Evolutionary conservation across 2,797 vertebrate species (phyloP).

Genomic region (Notamacropus eugenii): DNA sequence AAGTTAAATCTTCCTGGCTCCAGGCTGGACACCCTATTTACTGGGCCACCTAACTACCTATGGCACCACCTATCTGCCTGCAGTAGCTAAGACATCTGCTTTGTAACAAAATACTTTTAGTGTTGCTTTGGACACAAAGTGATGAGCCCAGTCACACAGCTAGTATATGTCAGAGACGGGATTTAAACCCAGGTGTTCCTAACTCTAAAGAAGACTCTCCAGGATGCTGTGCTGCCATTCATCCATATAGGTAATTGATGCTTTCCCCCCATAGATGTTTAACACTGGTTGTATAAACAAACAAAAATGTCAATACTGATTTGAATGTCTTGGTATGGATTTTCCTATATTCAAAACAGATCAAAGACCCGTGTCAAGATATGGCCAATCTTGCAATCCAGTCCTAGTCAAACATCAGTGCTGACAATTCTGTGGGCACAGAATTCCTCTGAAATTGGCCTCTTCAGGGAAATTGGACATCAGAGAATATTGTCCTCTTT

Average conservation of each 20-base stretch:
- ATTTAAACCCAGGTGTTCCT: background rate
- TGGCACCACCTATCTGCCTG: background rate
- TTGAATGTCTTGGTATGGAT: background rate
- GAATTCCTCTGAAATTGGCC: background rate
- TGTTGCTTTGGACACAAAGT: background rate
- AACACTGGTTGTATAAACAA: slow-evolving; percentile 18
- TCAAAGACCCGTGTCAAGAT: background rate
- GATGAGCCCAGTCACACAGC: background rate
- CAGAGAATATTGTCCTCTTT: background rate
- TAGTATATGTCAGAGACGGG: background rate
- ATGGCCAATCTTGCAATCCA: background rate
- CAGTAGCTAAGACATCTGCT: background rate
- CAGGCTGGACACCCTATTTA: background rate
- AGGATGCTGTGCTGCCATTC: background rate
- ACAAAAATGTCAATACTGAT: background rate
- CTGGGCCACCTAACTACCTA: background rate
- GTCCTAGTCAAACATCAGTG: background rate
- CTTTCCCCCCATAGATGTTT: background rate
- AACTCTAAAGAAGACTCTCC: background rate
- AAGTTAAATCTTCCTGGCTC: background rate
- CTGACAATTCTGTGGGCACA: background rate
- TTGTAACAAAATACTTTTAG: background rate
- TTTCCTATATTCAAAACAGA: background rate
- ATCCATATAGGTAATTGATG: background rate
- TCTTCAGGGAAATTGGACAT: background rate